Base-by-base conservation (phyloP, 2,113 vertebrate genomes). In the Pelobates fuscus region DNA sequence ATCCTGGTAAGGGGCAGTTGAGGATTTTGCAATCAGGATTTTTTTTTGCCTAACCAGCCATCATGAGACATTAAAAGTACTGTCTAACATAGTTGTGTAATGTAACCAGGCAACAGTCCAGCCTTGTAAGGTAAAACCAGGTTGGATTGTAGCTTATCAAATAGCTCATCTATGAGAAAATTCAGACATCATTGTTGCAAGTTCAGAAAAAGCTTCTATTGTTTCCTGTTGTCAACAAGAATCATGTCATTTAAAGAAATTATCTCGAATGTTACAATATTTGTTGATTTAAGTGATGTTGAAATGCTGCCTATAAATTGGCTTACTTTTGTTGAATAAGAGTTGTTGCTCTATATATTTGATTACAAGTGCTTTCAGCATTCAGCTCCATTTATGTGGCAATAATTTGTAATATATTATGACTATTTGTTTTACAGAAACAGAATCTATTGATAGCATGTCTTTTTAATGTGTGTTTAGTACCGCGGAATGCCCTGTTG, bases 31-130 rank as follows among this genome's bases (percentile, higher is more conserved):
- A 37, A 10, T 37, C 10, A 37, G 5, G 32, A 1, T 37, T 37
- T 37, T 37, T 37, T 37, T 10, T 37, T 10, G 5, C 10, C 32
- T 37, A 37, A 37, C 18, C 37, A 21, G 27, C 8, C 18, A n/a
- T 29, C 60, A 57, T 5, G 37, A n/a, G 60, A 10, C 12, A 65
- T 41, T 41, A 32, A 25, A 43, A 65, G 1, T 43, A 43, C n/a
- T 43, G 32, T 65, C 12, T 11, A 24, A 65, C n/a, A 65, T 20
- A 23, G 21, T 18, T 63, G 62, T 43, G 37, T 65, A 65, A 15
- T 65, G 62, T 65, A 44, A 24, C 62, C 14, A 65, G 62, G 62
- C 37, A 65, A 65, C 62, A 41, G 62, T 43, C 62, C 4, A 20
- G 32, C 24, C 62, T 24, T 65, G 62, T 65, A 65, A 65, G 37